Percentiles rank a stretch among this genome's conserved stretches.
These are phyloP conservation scores for Tenualosa ilisha DNA, from an alignment of 2,797 vertebrate genomes.

Conservation along the genomic window DNA sequence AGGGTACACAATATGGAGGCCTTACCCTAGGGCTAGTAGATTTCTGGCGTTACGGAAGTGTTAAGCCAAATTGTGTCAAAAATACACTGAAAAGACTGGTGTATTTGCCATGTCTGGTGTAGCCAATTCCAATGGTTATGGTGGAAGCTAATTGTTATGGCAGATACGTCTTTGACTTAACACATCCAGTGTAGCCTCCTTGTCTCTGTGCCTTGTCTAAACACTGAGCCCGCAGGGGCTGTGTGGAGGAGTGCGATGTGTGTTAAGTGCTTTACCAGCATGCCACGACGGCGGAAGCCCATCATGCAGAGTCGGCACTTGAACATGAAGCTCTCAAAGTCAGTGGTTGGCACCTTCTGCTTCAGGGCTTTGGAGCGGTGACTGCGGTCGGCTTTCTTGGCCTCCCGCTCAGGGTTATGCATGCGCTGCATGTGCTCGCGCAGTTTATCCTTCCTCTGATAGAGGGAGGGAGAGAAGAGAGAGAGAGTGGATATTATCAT, in stretches of 20 bases:
- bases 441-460: conserved; percentile 94
- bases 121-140: no score
- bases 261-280: conserved; percentile 82
- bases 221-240: not conserved
- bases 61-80: no score
- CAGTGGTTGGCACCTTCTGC: conserved; percentile 88
- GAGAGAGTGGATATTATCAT: not conserved
- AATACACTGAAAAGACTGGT: no score
- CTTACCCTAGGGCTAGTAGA: no score
- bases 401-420: conserved; percentile 97
- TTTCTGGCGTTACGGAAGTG: no score
- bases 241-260: not conserved
- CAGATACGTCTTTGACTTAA: no score
- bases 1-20: not conserved
- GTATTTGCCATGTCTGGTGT: no score
- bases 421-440: conserved; percentile 99
- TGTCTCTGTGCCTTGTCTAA: no score
- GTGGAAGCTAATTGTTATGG: no score
- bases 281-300: conserved; percentile 95
- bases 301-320: conserved; percentile 98
- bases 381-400: conserved; percentile 92
- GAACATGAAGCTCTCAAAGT: conserved; percentile 98
- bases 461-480: conserved; percentile 19
- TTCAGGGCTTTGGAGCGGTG: conserved; percentile 93
- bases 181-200: no score